Conservation (phyloP, 2,113 vertebrate species). For the Baryphthengus martii region DNA sequence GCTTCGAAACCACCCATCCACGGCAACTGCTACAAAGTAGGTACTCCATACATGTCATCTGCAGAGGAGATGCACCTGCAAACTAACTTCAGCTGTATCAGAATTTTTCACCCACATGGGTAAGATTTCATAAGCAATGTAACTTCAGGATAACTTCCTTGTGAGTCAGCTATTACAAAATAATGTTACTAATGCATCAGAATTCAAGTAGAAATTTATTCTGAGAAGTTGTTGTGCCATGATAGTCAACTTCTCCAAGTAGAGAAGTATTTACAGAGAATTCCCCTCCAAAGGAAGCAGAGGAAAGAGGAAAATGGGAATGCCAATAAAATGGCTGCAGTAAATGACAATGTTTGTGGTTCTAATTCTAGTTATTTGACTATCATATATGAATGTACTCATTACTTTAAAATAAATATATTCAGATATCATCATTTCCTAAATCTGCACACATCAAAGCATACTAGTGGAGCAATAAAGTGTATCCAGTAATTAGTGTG, state of each 20-base stretch:
- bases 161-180: not conserved
- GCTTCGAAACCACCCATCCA: not conserved
- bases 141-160: not conserved
- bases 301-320: not conserved
- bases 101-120: not conserved
- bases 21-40: not conserved
- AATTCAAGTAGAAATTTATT: not conserved
- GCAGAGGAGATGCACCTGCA: not conserved
- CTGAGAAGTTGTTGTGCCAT: not conserved
- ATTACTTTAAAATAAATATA: not conserved
- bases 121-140: not conserved
- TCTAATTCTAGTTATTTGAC: not conserved
- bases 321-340: not conserved
- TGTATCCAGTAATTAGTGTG: not conserved
- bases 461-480: not conserved
- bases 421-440: not conserved
- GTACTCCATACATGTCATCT: rapidly evolving
- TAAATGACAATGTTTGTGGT: not conserved
- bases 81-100: not conserved
- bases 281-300: not conserved
- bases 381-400: not conserved
- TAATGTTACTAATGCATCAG: not conserved
- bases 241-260: not conserved
- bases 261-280: not conserved
- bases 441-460: not conserved